A percentile compares a stretch with the other conserved stretches of the same genome.
Conservation (phyloP, 2,113 vertebrate genomes). For the Datnioides undecimradiatus region DNA sequence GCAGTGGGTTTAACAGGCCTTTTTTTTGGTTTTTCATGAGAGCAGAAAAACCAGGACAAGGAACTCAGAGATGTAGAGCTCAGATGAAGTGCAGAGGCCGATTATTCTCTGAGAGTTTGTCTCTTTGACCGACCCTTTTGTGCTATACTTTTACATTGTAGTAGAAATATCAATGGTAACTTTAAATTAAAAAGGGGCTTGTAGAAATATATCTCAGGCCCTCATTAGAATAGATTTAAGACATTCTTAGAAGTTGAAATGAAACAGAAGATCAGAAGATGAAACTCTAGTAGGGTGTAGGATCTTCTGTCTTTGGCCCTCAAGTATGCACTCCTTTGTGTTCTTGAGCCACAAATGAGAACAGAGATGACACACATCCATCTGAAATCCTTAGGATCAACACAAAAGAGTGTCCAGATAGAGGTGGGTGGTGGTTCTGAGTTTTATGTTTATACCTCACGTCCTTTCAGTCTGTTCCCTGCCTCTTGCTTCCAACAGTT, state of each 20-base stretch:
- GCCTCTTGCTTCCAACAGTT: not conserved
- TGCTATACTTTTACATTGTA: not conserved
- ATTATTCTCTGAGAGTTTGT: not conserved
- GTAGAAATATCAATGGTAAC: not conserved
- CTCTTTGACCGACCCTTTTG: not conserved
- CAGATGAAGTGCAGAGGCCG: not conserved
- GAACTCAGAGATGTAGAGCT: not conserved
- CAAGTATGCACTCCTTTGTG: slow-evolving; percentile 16
- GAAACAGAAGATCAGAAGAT: not conserved
- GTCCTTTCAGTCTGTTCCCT: not conserved
- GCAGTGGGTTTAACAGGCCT: not conserved
- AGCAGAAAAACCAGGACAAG: not conserved
- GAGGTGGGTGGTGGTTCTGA: not conserved
- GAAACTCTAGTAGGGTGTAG: not conserved
- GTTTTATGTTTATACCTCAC: not conserved
- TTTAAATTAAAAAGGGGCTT: not conserved
- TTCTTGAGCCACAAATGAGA: slow-evolving; percentile 6
- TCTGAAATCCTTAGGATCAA: not conserved
- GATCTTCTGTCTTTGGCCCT: slow-evolving; percentile 1
- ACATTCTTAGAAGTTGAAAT: slow-evolving; percentile 4
- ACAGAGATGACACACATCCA: slow-evolving; percentile 6
- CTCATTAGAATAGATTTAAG: slow-evolving; percentile 6
- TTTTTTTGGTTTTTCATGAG: not conserved
- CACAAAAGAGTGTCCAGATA: not conserved
- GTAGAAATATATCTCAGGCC: not conserved